Conservation (phyloP, 2,797 vertebrate species). For the Apogon hyalosoma region DNA sequence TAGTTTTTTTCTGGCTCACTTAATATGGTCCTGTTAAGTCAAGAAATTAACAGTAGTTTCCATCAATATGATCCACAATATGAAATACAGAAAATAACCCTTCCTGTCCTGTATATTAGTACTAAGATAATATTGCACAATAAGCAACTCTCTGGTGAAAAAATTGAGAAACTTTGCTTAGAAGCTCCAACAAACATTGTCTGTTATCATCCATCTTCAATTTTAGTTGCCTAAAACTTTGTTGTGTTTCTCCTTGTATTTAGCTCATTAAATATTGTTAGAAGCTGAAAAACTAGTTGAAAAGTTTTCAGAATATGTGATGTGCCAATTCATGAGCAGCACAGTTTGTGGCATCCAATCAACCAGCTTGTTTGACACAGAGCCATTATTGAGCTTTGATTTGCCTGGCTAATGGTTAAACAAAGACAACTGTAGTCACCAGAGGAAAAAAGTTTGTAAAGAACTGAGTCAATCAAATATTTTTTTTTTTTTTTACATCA, state of each 20-base stretch:
- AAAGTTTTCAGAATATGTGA: constrained; percentile 19
- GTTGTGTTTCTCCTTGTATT: constrained; percentile 23
- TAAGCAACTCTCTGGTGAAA: background rate
- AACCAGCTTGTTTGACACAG: constrained; percentile 27
- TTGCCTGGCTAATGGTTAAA: constrained; percentile 32
- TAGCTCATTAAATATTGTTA: constrained; percentile 35
- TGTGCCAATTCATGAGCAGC: constrained; percentile 3
- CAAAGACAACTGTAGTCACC: constrained; percentile 4
- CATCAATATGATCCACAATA: background rate
- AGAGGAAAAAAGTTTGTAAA: constrained; percentile 12
- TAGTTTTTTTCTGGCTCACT: background rate
- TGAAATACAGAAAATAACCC: background rate
- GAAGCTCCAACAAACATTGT: background rate
- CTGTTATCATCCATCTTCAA: background rate
- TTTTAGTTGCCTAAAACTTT: constrained; percentile 5
- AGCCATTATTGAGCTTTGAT: constrained; percentile 38
- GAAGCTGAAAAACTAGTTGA: constrained; percentile 29
- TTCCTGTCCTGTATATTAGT: background rate
- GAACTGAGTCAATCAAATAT: constrained; percentile 31
- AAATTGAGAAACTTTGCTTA: background rate
- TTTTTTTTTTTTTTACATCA: constrained; percentile 22
- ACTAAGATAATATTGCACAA: background rate
- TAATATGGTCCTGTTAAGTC: background rate
- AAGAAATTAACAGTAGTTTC: background rate
- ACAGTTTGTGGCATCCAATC: constrained; percentile 20